Conservation (phyloP, 2,113 vertebrate genomes). For the Regulus satrapa region DNA sequence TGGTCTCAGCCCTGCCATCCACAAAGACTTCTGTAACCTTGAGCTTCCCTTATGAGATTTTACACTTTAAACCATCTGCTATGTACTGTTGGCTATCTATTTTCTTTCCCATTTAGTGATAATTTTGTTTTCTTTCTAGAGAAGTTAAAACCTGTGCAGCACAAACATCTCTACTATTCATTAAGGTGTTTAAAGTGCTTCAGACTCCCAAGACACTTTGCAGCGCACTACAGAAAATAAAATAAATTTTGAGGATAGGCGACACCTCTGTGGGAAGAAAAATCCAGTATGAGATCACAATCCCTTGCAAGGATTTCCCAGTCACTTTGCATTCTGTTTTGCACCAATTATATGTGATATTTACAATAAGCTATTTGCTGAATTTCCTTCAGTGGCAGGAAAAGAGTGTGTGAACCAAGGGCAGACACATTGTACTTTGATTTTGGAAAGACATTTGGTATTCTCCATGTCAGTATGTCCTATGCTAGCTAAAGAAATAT, state of each 20-base stretch:
- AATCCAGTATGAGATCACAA: neutral
- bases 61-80: neutral
- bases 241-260: neutral
- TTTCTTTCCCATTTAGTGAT: neutral
- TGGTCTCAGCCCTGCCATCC: neutral
- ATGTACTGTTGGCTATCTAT: neutral
- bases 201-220: neutral
- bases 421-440: neutral
- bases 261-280: neutral
- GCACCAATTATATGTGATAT: neutral
- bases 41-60: neutral
- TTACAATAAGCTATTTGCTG: neutral
- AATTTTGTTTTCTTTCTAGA: neutral
- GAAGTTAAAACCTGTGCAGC: neutral
- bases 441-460: neutral
- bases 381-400: neutral
- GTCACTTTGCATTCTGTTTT: neutral
- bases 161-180: neutral
- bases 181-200: neutral
- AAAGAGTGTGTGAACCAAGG: neutral
- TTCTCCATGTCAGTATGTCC: neutral
- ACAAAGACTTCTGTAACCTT: neutral
- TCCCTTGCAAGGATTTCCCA: neutral
- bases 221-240: neutral
- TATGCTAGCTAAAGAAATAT: neutral